Percentiles rank a stretch among this genome's conserved stretches.
Conservation (phyloP, 2,888 invertebrate species). For the Lasioglossum calceatum region DNA sequence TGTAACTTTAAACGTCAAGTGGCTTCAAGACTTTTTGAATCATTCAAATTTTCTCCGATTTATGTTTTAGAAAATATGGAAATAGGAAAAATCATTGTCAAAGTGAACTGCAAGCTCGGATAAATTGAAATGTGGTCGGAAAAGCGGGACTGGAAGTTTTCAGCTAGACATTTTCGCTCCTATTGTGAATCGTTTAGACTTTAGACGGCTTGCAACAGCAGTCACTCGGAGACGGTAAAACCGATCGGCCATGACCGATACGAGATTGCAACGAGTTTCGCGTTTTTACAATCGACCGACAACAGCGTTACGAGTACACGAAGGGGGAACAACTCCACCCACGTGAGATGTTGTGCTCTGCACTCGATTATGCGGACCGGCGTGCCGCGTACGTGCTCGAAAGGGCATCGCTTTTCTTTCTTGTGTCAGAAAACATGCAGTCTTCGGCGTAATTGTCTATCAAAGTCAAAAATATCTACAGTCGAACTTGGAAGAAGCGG, state of each 20-base stretch:
- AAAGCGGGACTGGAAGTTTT: not conserved
- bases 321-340: slow-evolving; percentile 62
- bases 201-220: slow-evolving; percentile 19
- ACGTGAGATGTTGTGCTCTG: slow-evolving; percentile 41
- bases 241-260: slow-evolving; percentile 75
- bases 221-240: slow-evolving; percentile 60
- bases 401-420: slow-evolving; percentile 46
- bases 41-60: not conserved
- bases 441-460: slow-evolving; percentile 2
- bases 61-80: not conserved
- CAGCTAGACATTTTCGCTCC: not conserved
- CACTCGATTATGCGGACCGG: slow-evolving; percentile 42
- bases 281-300: slow-evolving; percentile 59
- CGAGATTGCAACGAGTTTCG: slow-evolving; percentile 69
- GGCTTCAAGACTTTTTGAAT: too few relatives aligned
- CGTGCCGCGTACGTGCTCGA: slow-evolving; percentile 24
- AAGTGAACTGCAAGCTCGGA: not conserved
- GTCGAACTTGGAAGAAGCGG: not conserved
- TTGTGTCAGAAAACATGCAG: slow-evolving; percentile 8
- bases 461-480: not conserved
- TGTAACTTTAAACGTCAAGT: too few relatives aligned
- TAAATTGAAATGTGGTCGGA: not conserved
- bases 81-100: not conserved
- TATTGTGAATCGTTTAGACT: not conserved
- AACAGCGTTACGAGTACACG: slow-evolving; percentile 42